Conservation (phyloP, 2,888 invertebrate species). For the Vanessa cardui region DNA sequence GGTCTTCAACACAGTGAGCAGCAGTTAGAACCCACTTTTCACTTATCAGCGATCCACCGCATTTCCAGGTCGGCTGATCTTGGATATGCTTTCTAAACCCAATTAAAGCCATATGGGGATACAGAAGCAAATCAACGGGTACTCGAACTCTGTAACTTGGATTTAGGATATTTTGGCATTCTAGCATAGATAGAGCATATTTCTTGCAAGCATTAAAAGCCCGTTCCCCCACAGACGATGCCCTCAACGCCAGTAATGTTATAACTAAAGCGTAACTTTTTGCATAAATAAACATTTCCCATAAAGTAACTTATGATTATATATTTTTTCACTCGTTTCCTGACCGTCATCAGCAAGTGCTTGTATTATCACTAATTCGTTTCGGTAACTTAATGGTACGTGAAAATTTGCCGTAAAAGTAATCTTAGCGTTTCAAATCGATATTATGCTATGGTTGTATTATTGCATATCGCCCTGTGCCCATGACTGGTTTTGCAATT, state of each 20-base stretch:
- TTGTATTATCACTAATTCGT: constrained; percentile 56
- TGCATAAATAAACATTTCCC: constrained; percentile 38
- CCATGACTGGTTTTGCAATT: constrained; percentile 14
- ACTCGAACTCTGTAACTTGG: constrained; percentile 63
- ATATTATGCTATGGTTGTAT: constrained; percentile 28
- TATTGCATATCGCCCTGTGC: constrained; percentile 22
- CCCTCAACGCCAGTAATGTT: constrained; percentile 32
- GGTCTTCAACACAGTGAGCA: constrained; percentile 71
- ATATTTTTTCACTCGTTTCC: constrained; percentile 22
- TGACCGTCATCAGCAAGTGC: constrained; percentile 41
- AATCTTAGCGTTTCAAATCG: constrained; percentile 54
- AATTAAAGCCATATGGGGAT: constrained; percentile 85
- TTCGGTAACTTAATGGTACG: constrained; percentile 48
- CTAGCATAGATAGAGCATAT: constrained; percentile 68
- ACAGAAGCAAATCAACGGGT: constrained; percentile 76
- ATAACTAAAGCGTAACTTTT: constrained; percentile 24
- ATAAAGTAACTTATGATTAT: constrained; percentile 32
- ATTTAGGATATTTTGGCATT: constrained; percentile 70
- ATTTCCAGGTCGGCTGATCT: constrained; percentile 63
- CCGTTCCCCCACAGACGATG: constrained; percentile 58
- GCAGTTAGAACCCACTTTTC: constrained; percentile 73
- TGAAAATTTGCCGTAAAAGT: constrained; percentile 49
- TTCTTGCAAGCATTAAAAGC: constrained; percentile 66
- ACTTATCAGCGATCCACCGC: constrained; percentile 73
- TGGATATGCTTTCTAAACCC: constrained; percentile 54